phyloP scores from a whole-genome alignment of 2,797 vertebrate genomes.

The Sus cebifrons region DNA sequence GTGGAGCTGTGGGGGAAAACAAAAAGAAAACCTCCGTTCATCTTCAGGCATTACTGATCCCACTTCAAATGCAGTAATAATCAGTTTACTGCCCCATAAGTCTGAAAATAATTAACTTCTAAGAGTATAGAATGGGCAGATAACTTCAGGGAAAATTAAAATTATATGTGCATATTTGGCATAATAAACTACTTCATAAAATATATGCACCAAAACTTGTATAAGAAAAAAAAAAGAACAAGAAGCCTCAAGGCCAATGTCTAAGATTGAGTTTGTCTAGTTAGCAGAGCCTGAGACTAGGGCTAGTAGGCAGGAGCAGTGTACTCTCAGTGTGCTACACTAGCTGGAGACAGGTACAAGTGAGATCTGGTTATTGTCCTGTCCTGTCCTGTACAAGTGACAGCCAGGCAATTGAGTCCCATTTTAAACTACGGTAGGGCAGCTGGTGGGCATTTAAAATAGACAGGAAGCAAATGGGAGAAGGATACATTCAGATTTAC shows the following conservation, averaged over 20 bases:
- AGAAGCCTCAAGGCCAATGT: neutral
- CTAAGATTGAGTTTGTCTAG: neutral
- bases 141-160: slow-evolving; percentile 78
- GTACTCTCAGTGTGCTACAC: neutral
- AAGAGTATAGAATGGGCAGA: slow-evolving; percentile 53
- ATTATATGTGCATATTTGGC: slow-evolving; percentile 68
- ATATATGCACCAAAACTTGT: slow-evolving; percentile 69
- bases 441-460: neutral
- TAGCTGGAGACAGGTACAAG: neutral
- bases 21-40: neutral
- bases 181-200: slow-evolving; percentile 81
- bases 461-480: neutral
- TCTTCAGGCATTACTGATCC: neutral
- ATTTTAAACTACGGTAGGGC: neutral
- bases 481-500: neutral
- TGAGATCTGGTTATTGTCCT: neutral
- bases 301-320: neutral
- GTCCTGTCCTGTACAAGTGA: neutral
- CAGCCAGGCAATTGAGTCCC: neutral
- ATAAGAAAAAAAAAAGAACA: slow-evolving; percentile 33
- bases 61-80: slow-evolving; percentile 32
- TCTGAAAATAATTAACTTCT: slow-evolving; percentile 77
- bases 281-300: neutral
- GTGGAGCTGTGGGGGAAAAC: neutral
- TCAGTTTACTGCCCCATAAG: slow-evolving; percentile 57